Percentiles rank a stretch among this genome's conserved stretches.
phyloP scores from a whole-genome alignment of 2,888 invertebrate genomes.

The Halictus quadricinctus region DNA sequence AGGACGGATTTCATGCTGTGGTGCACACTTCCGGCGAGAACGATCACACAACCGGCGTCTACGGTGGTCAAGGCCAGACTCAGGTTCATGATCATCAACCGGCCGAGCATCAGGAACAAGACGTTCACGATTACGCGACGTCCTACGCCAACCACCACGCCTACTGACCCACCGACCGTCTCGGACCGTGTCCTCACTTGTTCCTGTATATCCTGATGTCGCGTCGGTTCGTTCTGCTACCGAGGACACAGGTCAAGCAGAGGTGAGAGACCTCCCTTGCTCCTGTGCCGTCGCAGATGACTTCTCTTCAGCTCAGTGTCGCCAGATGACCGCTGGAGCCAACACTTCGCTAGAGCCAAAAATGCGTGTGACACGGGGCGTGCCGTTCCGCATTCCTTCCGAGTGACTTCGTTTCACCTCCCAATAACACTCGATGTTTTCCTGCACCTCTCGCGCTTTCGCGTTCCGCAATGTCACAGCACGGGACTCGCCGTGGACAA shows the following conservation, averaged over 20 bases:
- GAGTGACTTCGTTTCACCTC: too few relatives aligned
- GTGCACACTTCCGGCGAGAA: constrained; percentile 80
- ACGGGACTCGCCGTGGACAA: not conserved
- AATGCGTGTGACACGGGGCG: too few relatives aligned
- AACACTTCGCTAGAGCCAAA: too few relatives aligned
- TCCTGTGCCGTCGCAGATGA: too few relatives aligned
- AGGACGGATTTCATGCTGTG: constrained; percentile 81
- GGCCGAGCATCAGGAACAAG: constrained; percentile 39
- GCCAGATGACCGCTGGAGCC: too few relatives aligned
- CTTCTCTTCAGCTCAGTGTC: too few relatives aligned
- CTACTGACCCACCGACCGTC: constrained; percentile 33
- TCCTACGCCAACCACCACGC: constrained; percentile 22
- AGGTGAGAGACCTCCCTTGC: too few relatives aligned
- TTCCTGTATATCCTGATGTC: constrained; percentile 8
- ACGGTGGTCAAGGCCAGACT: constrained; percentile 71
- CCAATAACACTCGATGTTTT: not conserved
- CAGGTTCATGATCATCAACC: constrained; percentile 59
- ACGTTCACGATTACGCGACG: constrained; percentile 46
- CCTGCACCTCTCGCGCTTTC: not conserved
- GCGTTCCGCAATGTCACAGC: constrained; percentile 47
- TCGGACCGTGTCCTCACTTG: not conserved
- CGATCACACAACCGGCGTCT: constrained; percentile 76
- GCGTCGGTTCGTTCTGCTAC: not conserved
- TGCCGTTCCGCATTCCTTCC: too few relatives aligned
- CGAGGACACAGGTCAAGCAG: too few relatives aligned